Evolutionary conservation across 2,113 vertebrate species (phyloP).

Genomic region (Ibidorhyncha struthersii): DNA sequence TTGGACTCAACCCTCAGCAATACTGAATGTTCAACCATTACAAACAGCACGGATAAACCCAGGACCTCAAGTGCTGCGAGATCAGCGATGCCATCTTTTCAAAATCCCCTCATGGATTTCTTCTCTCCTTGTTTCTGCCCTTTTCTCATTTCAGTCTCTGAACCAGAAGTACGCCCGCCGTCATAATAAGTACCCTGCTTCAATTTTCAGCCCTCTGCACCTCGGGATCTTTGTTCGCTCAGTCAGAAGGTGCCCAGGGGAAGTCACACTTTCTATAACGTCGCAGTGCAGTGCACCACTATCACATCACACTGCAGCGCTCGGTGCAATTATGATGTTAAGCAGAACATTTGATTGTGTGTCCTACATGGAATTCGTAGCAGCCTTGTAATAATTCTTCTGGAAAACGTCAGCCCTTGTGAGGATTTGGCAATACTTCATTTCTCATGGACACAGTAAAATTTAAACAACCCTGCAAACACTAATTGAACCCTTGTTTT

Average conservation of each 20-base stretch:
- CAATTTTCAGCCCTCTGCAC: background rate
- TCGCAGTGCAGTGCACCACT: background rate
- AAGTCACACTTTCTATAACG: background rate
- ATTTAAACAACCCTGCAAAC: background rate
- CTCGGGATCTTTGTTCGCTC: background rate
- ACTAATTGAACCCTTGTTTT: slow-evolving; percentile 4
- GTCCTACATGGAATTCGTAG: slow-evolving; percentile 6
- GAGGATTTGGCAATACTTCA: background rate
- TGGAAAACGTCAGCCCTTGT: background rate
- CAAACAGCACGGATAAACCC: background rate
- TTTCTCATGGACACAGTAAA: background rate
- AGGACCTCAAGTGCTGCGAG: background rate
- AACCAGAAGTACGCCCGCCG: background rate
- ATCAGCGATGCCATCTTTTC: background rate
- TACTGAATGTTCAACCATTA: background rate
- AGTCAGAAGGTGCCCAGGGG: background rate
- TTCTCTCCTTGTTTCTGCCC: background rate
- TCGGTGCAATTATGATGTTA: background rate
- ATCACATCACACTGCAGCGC: background rate
- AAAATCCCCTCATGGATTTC: background rate
- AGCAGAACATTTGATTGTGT: slow-evolving; percentile 19
- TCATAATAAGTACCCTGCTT: background rate
- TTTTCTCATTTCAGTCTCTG: background rate
- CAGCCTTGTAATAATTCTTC: background rate
- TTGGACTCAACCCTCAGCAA: background rate